phyloP scores from a whole-genome alignment of 2,113 vertebrate species.

The Kobus ellipsiprymnus region DNA sequence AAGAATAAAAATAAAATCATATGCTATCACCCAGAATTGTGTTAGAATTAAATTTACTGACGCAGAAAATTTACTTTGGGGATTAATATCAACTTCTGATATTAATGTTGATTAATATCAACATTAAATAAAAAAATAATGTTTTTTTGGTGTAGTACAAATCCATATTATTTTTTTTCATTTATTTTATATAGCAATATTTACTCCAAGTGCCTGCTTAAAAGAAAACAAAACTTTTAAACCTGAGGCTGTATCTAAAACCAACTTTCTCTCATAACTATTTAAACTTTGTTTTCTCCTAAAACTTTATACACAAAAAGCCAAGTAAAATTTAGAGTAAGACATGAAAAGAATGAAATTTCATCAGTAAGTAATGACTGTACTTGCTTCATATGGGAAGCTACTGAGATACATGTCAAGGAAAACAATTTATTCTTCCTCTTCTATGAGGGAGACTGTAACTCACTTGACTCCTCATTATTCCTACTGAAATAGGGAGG shows the following conservation, averaged over 20 bases:
- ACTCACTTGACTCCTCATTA: background rate
- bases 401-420: background rate
- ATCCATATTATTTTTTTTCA: slow-evolving; percentile 4
- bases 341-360: background rate
- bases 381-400: background rate
- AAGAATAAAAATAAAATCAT: slow-evolving; percentile 55
- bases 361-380: background rate
- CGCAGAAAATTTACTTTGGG: slow-evolving; percentile 67
- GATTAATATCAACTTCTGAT: slow-evolving; percentile 53
- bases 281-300: background rate
- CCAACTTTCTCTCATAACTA: background rate
- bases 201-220: background rate
- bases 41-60: slow-evolving; percentile 66
- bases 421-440: background rate
- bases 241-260: background rate
- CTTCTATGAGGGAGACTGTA: background rate
- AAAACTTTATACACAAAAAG: background rate
- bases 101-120: background rate
- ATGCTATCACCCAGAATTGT: slow-evolving; percentile 45
- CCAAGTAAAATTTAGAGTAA: background rate
- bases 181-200: slow-evolving; percentile 13
- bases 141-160: background rate
- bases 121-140: background rate
- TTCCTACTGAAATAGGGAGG: background rate
- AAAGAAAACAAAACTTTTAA: background rate